Evolutionary conservation across 2,113 vertebrate species (phyloP).

Genomic region (Falcunculus frontatus): DNA sequence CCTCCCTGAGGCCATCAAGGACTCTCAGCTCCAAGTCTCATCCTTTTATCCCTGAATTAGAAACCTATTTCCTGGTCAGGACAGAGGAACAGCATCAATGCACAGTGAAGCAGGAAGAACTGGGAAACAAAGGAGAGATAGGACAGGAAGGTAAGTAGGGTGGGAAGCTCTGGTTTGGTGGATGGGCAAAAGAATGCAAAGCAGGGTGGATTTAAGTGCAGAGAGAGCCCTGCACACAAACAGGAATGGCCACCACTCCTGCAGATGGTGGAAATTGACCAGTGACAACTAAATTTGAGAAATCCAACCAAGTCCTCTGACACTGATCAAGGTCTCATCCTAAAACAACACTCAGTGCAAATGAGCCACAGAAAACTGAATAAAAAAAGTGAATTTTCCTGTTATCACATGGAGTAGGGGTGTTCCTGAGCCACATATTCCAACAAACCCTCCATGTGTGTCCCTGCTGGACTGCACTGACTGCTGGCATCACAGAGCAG

Average conservation of each 20-base stretch:
- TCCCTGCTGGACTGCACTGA: too few relatives aligned
- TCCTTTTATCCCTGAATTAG: not conserved
- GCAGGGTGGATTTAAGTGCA: not conserved
- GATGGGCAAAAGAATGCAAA: not conserved
- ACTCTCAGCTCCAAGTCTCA: not conserved
- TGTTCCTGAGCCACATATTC: not conserved
- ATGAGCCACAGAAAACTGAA: not conserved
- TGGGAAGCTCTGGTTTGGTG: not conserved
- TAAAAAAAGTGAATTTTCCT: not conserved
- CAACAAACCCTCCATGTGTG: rapidly evolving
- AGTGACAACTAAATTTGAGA: not conserved
- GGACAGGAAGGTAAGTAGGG: not conserved
- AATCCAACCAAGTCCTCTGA: not conserved
- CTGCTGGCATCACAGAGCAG: not conserved
- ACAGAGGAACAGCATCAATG: not conserved
- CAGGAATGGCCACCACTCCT: too few relatives aligned
- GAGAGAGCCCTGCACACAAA: not conserved
- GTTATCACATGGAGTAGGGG: rapidly evolving
- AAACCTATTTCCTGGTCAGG: not conserved
- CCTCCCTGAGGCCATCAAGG: not conserved
- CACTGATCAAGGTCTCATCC: not conserved
- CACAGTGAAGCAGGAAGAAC: not conserved
- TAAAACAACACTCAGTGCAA: not conserved
- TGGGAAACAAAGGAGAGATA: not conserved
- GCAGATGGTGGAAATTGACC: rapidly evolving